Evolutionary conservation across 2,888 invertebrate species (phyloP).

Genomic region (Eudemis profundana): DNA sequence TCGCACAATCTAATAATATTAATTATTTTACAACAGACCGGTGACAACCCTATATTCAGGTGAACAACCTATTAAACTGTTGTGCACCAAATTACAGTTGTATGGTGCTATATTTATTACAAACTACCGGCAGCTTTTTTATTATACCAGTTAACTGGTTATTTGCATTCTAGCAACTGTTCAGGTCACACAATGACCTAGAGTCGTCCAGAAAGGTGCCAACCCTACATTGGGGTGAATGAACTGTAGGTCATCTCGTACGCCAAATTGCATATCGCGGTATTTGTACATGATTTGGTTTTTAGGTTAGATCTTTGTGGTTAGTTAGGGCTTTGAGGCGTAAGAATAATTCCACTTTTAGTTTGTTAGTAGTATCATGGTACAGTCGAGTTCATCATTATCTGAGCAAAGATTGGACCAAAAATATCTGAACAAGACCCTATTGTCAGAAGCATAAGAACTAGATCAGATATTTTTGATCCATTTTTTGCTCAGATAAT

Average conservation of each 20-base stretch:
- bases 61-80: constrained; percentile 5
- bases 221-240: constrained; percentile 26
- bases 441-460: no score
- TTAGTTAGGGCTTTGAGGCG: no score
- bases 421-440: no score
- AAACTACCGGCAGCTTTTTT: not conserved
- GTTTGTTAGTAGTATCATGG: no score
- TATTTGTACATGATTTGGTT: no score
- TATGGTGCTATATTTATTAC: not conserved
- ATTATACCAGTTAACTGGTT: constrained; percentile 14
- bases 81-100: constrained; percentile 7
- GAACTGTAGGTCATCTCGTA: constrained; percentile 5
- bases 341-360: no score
- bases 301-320: no score
- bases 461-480: no score
- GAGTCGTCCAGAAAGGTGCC: constrained; percentile 1
- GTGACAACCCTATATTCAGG: constrained; percentile 15
- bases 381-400: no score
- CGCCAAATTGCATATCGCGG: not conserved
- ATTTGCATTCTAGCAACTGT: not conserved
- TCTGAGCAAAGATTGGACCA: no score
- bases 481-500: no score
- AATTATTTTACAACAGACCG: not conserved
- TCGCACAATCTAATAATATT: no score
- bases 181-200: constrained; percentile 15